Conservation (phyloP, 2,113 vertebrate species). For the Tetrao urogallus region DNA sequence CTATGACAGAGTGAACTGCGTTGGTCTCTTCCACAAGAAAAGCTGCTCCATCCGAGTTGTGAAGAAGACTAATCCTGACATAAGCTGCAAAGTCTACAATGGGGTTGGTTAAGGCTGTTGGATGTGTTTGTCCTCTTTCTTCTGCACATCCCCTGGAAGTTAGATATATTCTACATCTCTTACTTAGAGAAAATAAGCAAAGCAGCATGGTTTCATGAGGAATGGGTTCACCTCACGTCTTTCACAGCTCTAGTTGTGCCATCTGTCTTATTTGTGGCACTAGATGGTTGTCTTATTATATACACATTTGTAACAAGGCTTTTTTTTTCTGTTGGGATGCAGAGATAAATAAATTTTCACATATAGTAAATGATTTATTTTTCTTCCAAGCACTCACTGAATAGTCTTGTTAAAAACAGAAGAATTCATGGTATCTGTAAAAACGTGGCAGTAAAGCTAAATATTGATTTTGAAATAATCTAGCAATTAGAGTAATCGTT, state of each 20-base stretch:
- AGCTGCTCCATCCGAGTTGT: constrained; percentile 67
- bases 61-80: constrained; percentile 60
- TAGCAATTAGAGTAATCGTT: neutral
- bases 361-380: neutral
- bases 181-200: neutral
- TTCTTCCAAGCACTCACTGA: neutral
- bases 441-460: neutral
- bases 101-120: neutral
- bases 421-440: neutral
- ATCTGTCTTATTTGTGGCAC: neutral
- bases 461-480: neutral
- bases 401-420: constrained; percentile 7
- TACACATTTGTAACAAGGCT: neutral
- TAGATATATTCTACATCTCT: neutral
- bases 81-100: constrained; percentile 61
- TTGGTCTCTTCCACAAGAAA: constrained; percentile 63
- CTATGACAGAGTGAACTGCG: constrained; percentile 58
- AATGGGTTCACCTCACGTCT: neutral
- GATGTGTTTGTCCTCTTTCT: neutral
- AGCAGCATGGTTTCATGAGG: neutral
- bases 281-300: neutral
- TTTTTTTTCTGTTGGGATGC: neutral
- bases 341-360: constrained; percentile 47
- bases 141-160: neutral
- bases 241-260: neutral